Evolutionary conservation across 2,797 vertebrate genomes (phyloP).

Genomic region (Monodelphis domestica): DNA sequence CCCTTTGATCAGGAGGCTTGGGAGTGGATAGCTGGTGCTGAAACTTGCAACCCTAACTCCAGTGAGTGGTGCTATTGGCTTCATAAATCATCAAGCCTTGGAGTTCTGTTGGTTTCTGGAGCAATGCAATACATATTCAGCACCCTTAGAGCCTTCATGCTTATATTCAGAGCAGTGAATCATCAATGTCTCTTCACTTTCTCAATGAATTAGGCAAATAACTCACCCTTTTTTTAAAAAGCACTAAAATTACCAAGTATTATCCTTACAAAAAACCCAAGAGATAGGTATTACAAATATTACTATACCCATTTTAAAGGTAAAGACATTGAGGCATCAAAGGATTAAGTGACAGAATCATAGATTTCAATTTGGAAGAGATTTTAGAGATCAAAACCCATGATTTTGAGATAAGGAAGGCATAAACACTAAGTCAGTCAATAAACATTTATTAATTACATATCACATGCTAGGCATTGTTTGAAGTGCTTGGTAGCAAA

Average conservation of each 20-base stretch:
- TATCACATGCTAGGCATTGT: not conserved
- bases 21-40: not conserved
- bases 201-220: not conserved
- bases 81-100: not conserved
- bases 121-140: not conserved
- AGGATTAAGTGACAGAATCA: not conserved
- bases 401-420: not conserved
- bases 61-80: not conserved
- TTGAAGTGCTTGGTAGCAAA: not conserved
- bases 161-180: not conserved
- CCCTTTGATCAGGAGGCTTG: not conserved
- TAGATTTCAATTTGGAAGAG: not conserved
- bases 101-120: not conserved
- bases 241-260: not conserved
- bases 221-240: not conserved
- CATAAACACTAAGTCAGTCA: not conserved
- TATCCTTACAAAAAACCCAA: not conserved
- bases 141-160: not conserved
- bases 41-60: not conserved
- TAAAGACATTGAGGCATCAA: not conserved
- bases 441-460: not conserved
- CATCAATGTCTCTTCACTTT: not conserved
- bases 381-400: not conserved
- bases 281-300: not conserved
- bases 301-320: not conserved